Evolutionary conservation across 2,797 vertebrate genomes (phyloP).

Genomic region (Silurus lanzhouensis): DNA sequence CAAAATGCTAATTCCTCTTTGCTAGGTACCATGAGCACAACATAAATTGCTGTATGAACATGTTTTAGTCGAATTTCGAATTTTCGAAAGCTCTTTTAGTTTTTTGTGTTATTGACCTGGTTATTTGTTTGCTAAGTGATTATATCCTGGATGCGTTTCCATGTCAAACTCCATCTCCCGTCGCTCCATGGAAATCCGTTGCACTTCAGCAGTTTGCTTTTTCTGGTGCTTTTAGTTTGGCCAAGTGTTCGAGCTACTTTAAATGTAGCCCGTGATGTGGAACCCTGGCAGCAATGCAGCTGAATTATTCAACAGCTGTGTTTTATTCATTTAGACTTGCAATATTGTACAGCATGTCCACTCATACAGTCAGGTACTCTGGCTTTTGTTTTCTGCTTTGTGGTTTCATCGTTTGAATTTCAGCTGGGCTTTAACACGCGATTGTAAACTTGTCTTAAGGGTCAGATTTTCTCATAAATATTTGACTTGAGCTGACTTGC

Average conservation of each 20-base stretch:
- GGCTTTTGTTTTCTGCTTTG: conserved; percentile 31
- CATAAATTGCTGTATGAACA: neutral
- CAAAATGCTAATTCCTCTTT: neutral
- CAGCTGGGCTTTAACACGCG: conserved; percentile 44
- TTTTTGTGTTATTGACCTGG: conserved; percentile 1
- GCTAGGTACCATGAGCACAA: neutral
- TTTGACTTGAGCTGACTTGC: neutral
- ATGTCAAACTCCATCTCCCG: conserved; percentile 42
- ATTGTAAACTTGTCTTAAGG: conserved; percentile 29
- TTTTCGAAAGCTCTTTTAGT: conserved; percentile 16
- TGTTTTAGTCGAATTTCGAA: too few relatives aligned
- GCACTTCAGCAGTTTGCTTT: conserved; percentile 51
- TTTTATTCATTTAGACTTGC: conserved; percentile 60
- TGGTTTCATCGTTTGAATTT: conserved; percentile 46
- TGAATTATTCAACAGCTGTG: conserved; percentile 71
- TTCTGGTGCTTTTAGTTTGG: conserved; percentile 65
- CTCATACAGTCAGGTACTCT: conserved; percentile 35
- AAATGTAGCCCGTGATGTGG: conserved; percentile 69
- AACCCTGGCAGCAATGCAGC: conserved; percentile 68
- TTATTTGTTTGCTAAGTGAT: neutral
- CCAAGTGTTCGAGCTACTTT: conserved; percentile 54
- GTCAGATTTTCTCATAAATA: neutral
- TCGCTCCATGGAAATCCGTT: conserved; percentile 33
- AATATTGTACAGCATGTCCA: conserved; percentile 58
- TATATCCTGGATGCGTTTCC: conserved; percentile 41